These are phyloP conservation scores for Coreius guichenoti DNA, from an alignment of 2,797 vertebrate species.

Conservation along the genomic window DNA sequence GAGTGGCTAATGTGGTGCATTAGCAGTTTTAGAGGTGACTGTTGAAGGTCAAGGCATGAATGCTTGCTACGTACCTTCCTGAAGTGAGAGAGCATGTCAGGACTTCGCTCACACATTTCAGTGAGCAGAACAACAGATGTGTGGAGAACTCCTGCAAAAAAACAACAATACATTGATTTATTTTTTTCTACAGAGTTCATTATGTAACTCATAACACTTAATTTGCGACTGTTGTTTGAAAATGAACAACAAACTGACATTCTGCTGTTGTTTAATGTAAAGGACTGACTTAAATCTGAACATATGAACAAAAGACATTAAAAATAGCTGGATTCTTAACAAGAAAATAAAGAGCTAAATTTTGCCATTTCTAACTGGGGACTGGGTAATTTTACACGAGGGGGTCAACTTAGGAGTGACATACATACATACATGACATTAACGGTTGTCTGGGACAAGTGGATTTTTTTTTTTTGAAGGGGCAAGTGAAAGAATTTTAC, in stretches of 20 bases:
- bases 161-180: not conserved
- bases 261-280: not conserved
- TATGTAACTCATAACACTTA: not conserved
- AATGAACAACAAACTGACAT: slow-evolving; percentile 2
- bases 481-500: too few relatives aligned
- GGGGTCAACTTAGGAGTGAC: not conserved
- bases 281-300: not conserved
- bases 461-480: too few relatives aligned
- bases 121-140: slow-evolving; percentile 99
- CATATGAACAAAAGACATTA: not conserved
- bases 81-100: slow-evolving; percentile 98
- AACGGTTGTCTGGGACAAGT: too few relatives aligned
- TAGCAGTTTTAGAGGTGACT: slow-evolving; percentile 11
- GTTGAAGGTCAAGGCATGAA: slow-evolving; percentile 1
- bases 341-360: not conserved
- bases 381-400: not conserved
- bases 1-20: slow-evolving; percentile 9
- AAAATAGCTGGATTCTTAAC: not conserved
- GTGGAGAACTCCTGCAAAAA: slow-evolving; percentile 91
- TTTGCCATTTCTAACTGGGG: not conserved
- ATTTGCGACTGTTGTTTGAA: not conserved
- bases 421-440: too few relatives aligned
- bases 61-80: slow-evolving; percentile 87
- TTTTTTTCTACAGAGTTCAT: not conserved
- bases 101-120: slow-evolving; percentile 99